Evolutionary conservation across 2,113 vertebrate species (phyloP).

Genomic region (Microcebus griseorufus): DNA sequence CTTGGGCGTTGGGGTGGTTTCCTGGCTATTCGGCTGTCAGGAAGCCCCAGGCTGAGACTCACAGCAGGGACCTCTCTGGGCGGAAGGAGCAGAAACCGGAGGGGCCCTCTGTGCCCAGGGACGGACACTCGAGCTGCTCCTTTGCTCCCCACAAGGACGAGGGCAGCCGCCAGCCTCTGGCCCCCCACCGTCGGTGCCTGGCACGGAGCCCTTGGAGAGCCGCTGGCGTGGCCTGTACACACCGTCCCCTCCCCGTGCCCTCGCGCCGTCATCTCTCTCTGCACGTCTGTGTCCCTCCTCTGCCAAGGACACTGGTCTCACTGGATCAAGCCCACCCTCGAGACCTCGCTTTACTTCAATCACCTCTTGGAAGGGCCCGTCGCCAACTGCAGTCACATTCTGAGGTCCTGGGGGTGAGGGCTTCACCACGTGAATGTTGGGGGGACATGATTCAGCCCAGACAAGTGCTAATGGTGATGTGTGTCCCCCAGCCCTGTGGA

Average conservation of each 20-base stretch:
- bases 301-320: neutral
- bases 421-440: neutral
- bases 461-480: neutral
- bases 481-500: neutral
- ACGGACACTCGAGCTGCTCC: neutral
- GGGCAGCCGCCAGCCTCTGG: neutral
- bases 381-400: neutral
- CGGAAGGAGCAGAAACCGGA: accelerated
- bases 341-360: neutral
- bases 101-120: neutral
- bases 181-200: neutral
- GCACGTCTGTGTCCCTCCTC: neutral
- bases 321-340: neutral
- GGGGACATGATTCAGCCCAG: neutral
- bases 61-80: neutral
- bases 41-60: too few relatives aligned
- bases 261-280: accelerated
- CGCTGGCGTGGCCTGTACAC: accelerated
- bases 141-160: too few relatives aligned
- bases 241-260: neutral
- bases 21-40: accelerated
- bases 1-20: neutral
- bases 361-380: neutral
- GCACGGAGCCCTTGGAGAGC: neutral
- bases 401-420: neutral